These are phyloP conservation scores for Macaria liturata DNA, from an alignment of 2,888 invertebrate species.

Conservation along the genomic window DNA sequence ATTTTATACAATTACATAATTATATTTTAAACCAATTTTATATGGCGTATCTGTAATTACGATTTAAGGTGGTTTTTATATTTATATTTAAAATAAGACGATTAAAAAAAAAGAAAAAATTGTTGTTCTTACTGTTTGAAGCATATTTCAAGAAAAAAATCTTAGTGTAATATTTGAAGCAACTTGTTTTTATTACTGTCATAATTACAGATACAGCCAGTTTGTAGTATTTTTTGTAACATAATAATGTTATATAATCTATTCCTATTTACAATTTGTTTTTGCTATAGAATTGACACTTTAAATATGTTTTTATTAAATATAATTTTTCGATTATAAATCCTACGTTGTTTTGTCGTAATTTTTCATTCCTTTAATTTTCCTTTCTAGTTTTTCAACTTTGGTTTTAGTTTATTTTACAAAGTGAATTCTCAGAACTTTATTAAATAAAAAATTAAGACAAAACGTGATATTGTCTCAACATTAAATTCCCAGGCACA, in stretches of 20 bases:
- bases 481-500: constrained; percentile 67
- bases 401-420: not conserved
- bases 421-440: not conserved
- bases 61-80: not conserved
- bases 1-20: constrained; percentile 53
- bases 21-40: constrained; percentile 54
- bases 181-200: not conserved
- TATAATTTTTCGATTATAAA: constrained; percentile 53
- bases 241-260: constrained; percentile 66
- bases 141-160: too few species aligned
- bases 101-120: too few species aligned
- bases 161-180: too few species aligned
- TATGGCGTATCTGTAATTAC: constrained; percentile 9
- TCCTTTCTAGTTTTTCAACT: too few species aligned
- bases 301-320: constrained; percentile 63
- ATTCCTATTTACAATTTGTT: constrained; percentile 75
- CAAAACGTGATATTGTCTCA: constrained; percentile 70
- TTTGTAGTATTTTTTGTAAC: constrained; percentile 69
- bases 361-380: constrained; percentile 43
- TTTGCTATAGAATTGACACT: constrained; percentile 76
- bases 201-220: constrained; percentile 15
- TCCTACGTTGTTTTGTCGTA: constrained; percentile 47
- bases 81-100: too few species aligned
- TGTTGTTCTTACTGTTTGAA: too few species aligned
- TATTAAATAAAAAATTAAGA: constrained; percentile 45